Evolutionary conservation across 2,888 invertebrate species (phyloP).

Genomic region (Oligia strigilis): DNA sequence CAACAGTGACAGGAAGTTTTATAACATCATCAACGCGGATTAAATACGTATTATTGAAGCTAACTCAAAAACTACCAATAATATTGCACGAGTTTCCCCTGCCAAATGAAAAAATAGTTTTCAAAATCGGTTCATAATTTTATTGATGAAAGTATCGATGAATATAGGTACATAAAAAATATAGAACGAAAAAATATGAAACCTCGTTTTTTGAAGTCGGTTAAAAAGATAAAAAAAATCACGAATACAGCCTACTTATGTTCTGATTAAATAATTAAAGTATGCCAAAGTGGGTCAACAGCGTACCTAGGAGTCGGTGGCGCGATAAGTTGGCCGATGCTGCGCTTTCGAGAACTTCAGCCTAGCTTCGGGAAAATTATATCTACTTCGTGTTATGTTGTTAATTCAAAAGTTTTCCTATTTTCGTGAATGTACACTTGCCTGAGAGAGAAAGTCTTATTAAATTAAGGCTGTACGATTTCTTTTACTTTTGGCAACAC

Average conservation of each 20-base stretch:
- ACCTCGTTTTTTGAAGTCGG: not conserved
- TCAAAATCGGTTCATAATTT: not conserved
- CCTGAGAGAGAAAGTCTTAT: conserved; percentile 20
- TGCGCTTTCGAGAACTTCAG: conserved; percentile 68
- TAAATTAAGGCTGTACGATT: conserved; percentile 19
- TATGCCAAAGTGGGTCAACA: conserved; percentile 74
- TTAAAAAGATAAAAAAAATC: not conserved
- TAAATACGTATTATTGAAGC: not conserved
- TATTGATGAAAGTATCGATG: not conserved
- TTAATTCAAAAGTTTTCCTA: conserved; percentile 53
- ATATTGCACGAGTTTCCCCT: not conserved
- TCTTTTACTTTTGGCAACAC: not conserved
- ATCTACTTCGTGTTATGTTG: conserved; percentile 50
- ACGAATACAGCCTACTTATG: conserved; percentile 31
- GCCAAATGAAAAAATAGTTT: not conserved
- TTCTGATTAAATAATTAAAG: conserved; percentile 56
- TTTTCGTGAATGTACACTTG: conserved; percentile 25
- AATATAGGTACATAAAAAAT: not conserved
- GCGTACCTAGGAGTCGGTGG: conserved; percentile 63
- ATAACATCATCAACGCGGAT: too few species aligned
- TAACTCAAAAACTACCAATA: not conserved
- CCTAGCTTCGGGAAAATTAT: conserved; percentile 60
- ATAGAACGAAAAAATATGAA: not conserved
- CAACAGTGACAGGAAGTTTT: too few species aligned
- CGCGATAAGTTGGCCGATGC: conserved; percentile 71